Evolutionary conservation across 2,113 vertebrate species (phyloP).

Genomic region (Halichoeres trimaculatus): DNA sequence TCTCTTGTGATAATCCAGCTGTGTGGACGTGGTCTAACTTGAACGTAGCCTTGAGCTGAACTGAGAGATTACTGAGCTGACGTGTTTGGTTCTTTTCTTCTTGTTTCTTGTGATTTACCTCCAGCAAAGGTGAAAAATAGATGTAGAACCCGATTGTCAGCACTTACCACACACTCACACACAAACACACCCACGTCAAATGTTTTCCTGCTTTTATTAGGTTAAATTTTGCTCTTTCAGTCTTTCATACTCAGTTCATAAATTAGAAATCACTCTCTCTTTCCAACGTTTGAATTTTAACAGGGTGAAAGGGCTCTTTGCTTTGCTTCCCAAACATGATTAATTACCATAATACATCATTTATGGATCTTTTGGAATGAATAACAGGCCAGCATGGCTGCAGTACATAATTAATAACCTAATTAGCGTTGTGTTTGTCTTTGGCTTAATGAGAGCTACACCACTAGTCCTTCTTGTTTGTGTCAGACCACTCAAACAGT

Average conservation of each 20-base stretch:
- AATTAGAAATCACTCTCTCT: neutral
- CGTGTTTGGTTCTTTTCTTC: conserved; percentile 16
- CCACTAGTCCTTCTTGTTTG: conserved; percentile 6
- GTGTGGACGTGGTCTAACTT: conserved; percentile 12
- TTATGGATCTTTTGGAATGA: conserved; percentile 1
- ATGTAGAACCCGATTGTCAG: neutral
- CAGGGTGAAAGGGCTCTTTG: neutral
- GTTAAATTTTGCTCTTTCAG: neutral
- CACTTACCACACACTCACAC: neutral
- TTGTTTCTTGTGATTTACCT: conserved; percentile 14
- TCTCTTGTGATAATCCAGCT: conserved; percentile 30
- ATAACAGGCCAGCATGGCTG: conserved; percentile 28
- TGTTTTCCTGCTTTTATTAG: neutral
- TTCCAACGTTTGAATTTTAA: neutral
- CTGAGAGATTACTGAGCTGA: conserved; percentile 14
- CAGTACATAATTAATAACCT: conserved; percentile 34
- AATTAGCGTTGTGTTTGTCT: conserved; percentile 30
- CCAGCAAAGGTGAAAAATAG: neutral
- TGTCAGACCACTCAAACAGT: conserved; percentile 12
- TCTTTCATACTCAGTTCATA: neutral
- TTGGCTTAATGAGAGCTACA: conserved; percentile 13
- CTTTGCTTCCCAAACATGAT: conserved; percentile 9
- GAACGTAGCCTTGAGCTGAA: conserved; percentile 27
- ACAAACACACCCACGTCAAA: neutral
- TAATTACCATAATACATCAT: conserved; percentile 29